Conservation (phyloP, 2,113 vertebrate genomes). For the Hippocampus zosterae region DNA sequence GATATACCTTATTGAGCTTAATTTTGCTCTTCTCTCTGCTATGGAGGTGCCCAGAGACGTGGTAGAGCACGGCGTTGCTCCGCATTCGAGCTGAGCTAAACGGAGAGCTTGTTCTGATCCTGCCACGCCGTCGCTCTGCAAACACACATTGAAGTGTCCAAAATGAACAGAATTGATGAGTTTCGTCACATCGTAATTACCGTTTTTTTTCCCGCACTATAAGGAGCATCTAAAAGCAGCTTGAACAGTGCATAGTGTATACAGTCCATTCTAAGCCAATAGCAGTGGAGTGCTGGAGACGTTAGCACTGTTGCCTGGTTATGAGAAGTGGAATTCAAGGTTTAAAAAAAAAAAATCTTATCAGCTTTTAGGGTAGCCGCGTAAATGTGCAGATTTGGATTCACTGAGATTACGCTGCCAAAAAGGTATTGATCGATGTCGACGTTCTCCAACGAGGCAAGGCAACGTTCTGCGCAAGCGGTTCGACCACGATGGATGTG, state of each 20-base stretch:
- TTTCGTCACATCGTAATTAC: neutral
- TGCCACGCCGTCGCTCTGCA: constrained; percentile 83
- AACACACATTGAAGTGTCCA: constrained; percentile 37
- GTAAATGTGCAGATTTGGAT: neutral
- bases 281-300: too few species aligned
- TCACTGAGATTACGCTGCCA: constrained; percentile 2
- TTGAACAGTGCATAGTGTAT: too few species aligned
- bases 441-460: constrained; percentile 12
- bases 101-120: constrained; percentile 82
- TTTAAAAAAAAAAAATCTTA: too few species aligned
- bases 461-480: constrained; percentile 25
- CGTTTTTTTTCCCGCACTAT: neutral
- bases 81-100: constrained; percentile 83
- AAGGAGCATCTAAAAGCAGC: too few species aligned
- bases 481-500: constrained; percentile 19
- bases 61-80: constrained; percentile 89
- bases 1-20: constrained; percentile 91
- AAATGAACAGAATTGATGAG: neutral
- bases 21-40: constrained; percentile 93
- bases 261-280: too few species aligned
- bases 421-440: constrained; percentile 12
- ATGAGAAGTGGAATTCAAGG: neutral
- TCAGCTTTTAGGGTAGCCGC: too few species aligned
- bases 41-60: constrained; percentile 96
- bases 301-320: too few species aligned